Evolutionary conservation across 1,140 invertebrate species (phyloP).

Genomic region (Mercenaria mercenaria): DNA sequence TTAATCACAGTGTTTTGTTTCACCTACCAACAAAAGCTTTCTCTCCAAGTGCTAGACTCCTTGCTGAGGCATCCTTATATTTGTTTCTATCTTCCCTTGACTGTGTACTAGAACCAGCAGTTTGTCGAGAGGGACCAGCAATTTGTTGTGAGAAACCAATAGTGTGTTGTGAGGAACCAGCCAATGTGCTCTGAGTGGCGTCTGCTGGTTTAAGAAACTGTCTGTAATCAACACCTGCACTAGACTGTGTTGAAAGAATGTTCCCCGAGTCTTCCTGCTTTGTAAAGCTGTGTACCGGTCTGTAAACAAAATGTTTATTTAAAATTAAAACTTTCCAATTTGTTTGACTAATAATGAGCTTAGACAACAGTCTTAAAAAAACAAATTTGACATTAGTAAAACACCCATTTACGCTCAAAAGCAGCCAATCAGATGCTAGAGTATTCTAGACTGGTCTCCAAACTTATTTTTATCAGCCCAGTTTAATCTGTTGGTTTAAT

Average conservation of each 20-base stretch:
- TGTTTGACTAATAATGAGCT: no score
- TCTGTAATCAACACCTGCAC: constrained; percentile 48
- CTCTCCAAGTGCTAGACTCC: constrained; percentile 84
- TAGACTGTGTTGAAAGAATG: constrained; percentile 1
- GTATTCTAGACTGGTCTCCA: no score
- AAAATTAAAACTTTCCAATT: no score
- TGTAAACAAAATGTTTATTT: neutral
- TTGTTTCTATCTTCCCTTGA: constrained; percentile 53
- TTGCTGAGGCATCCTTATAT: constrained; percentile 85
- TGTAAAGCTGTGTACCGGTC: constrained; percentile 80
- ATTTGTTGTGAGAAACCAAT: no score
- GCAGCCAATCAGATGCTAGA: no score
- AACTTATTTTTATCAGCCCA: no score
- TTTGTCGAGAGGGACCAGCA: neutral
- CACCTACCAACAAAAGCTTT: constrained; percentile 73
- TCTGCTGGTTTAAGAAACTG: constrained; percentile 31
- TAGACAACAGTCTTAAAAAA: no score
- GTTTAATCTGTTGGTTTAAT: no score
- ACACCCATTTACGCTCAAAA: no score
- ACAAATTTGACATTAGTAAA: no score
- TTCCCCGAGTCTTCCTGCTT: constrained; percentile 29
- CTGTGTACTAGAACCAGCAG: neutral
- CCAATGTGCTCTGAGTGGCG: neutral
- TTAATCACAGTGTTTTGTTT: no score
- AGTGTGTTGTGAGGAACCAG: neutral